phyloP scores from a whole-genome alignment of 2,113 vertebrate species.

The Benitochromis conjunctus region DNA sequence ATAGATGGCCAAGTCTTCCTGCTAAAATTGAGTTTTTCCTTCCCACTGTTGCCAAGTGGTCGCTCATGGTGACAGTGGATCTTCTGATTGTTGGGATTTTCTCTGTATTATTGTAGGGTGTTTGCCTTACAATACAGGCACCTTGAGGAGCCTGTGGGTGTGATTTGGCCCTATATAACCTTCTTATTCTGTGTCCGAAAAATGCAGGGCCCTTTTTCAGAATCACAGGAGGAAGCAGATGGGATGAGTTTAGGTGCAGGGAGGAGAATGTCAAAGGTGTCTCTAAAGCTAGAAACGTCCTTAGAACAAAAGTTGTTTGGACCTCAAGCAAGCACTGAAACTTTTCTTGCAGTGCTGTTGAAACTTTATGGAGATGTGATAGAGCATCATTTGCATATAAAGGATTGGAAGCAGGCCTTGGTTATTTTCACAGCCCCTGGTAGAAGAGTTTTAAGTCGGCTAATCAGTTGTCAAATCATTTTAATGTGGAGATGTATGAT shows the following conservation, averaged over 20 bases:
- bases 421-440: background rate
- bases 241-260: background rate
- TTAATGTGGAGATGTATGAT: conserved; percentile 2
- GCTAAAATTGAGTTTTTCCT: background rate
- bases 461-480: conserved; percentile 1
- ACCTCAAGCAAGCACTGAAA: background rate
- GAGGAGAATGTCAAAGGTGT: background rate
- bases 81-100: background rate
- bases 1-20: background rate
- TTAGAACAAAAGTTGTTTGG: background rate
- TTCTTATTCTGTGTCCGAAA: background rate
- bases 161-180: background rate
- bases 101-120: background rate
- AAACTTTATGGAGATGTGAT: conserved; percentile 6
- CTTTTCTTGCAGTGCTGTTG: background rate
- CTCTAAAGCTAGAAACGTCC: background rate
- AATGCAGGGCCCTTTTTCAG: background rate
- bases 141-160: background rate
- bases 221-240: background rate
- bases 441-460: background rate
- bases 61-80: background rate
- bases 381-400: conserved; percentile 38
- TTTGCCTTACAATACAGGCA: background rate
- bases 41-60: background rate
- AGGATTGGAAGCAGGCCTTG: background rate